A percentile compares a stretch with the other conserved stretches of the same genome.
phyloP scores from a whole-genome alignment of 2,113 vertebrate genomes.

The Setophaga kirtlandii region DNA sequence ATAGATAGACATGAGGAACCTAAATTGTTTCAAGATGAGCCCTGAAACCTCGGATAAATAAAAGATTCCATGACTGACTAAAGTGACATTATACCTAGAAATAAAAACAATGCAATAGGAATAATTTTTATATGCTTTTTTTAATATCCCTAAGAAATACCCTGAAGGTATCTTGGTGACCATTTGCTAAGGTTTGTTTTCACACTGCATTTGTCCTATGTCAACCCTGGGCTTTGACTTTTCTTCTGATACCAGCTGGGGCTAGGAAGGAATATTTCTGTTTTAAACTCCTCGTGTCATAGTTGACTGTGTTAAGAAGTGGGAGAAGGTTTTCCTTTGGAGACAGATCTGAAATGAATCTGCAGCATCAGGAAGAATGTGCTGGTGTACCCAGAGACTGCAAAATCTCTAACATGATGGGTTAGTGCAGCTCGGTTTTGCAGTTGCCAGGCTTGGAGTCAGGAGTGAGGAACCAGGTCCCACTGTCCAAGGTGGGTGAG shows the following conservation, averaged over 20 bases:
- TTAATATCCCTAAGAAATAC: not conserved
- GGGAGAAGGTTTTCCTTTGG: not conserved
- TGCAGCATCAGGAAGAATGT: not conserved
- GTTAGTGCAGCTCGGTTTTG: not conserved
- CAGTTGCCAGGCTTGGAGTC: not conserved
- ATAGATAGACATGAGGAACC: not conserved
- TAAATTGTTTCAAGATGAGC: not conserved
- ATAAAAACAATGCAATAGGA: not conserved
- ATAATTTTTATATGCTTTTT: not conserved
- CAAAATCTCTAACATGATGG: fast-evolving
- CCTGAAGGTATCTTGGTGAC: not conserved
- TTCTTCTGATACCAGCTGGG: not conserved
- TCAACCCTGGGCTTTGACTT: no score
- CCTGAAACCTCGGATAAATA: not conserved
- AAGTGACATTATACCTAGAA: not conserved
- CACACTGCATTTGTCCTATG: not conserved
- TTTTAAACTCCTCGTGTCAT: not conserved
- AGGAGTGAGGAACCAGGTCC: not conserved
- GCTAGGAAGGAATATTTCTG: not conserved
- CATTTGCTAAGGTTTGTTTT: not conserved
- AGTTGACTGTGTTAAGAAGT: not conserved
- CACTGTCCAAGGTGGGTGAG: not conserved
- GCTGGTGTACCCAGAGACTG: not conserved
- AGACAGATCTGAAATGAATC: not conserved
- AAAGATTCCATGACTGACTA: not conserved